phyloP scores from a whole-genome alignment of 1,140 invertebrate genomes.

The Brachionus rubens region DNA sequence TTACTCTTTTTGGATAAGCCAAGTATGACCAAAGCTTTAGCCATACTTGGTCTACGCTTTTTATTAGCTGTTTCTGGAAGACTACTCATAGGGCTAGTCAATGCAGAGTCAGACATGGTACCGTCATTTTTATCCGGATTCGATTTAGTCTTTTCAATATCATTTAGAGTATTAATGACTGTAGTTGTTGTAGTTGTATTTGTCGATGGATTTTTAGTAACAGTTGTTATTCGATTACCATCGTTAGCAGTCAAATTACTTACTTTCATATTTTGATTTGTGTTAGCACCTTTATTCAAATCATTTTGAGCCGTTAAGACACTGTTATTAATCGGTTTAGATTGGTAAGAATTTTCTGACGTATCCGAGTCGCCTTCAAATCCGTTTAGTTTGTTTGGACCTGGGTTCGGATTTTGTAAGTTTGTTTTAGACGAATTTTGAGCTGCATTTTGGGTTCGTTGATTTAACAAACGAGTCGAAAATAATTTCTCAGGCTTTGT shows the following conservation, averaged over 20 bases:
- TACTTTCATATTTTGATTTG: neutral
- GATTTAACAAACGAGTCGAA: neutral
- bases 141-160: neutral
- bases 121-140: conserved; percentile 39
- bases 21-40: conserved; percentile 47
- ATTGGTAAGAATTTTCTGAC: too few species aligned
- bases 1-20: conserved; percentile 46
- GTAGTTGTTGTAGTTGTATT: neutral
- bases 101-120: conserved; percentile 33
- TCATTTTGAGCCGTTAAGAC: neutral
- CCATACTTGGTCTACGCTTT: conserved; percentile 39
- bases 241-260: neutral
- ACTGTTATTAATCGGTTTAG: too few species aligned
- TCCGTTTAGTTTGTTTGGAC: neutral
- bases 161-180: too few species aligned
- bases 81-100: conserved; percentile 18
- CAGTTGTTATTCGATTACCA: neutral
- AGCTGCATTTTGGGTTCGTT: conserved; percentile 5
- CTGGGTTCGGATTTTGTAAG: neutral
- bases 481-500: conserved; percentile 27
- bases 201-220: neutral
- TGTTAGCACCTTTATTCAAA: neutral
- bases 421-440: neutral
- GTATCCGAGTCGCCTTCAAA: neutral
- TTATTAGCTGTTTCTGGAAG: conserved; percentile 15